These are phyloP conservation scores for Myxocyprinus asiaticus DNA, from an alignment of 2,113 vertebrate species.

Conservation along the genomic window DNA sequence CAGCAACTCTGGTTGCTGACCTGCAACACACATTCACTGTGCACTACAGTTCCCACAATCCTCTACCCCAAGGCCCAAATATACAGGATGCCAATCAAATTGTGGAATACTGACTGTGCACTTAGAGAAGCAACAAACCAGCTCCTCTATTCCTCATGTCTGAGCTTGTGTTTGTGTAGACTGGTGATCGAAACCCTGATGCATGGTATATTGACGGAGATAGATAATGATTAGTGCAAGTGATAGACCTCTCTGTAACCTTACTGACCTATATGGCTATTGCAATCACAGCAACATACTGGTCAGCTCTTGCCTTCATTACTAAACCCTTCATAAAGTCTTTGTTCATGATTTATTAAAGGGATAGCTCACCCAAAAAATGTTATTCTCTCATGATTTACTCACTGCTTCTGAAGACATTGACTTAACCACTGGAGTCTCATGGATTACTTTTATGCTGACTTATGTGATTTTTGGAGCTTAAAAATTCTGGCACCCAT, in stretches of 20 bases:
- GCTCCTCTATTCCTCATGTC: neutral
- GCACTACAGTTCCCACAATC: slow-evolving; percentile 54
- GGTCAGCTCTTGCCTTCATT: neutral
- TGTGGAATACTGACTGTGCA: slow-evolving; percentile 21
- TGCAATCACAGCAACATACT: neutral
- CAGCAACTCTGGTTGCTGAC: slow-evolving; percentile 26
- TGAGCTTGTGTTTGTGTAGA: slow-evolving; percentile 7
- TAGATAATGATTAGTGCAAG: slow-evolving; percentile 44
- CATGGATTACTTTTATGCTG: too few species aligned
- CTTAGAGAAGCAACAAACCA: slow-evolving; percentile 18
- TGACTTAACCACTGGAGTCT: too few species aligned
- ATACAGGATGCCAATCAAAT: slow-evolving; percentile 16
- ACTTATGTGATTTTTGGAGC: too few species aligned
- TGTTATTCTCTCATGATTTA: too few species aligned
- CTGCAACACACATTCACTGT: slow-evolving; percentile 31
- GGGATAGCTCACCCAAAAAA: too few species aligned
- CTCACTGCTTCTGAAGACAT: too few species aligned
- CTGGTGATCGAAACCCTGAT: slow-evolving; percentile 32
- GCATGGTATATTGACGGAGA: slow-evolving; percentile 8
- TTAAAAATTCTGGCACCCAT: too few species aligned
- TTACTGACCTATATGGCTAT: slow-evolving; percentile 1
- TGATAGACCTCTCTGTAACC: slow-evolving; percentile 28
- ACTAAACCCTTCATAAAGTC: neutral
- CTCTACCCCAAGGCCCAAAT: slow-evolving; percentile 25
- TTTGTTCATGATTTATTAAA: too few species aligned